Percentiles rank a stretch among this genome's conserved stretches.
phyloP scores from a whole-genome alignment of 2,888 invertebrate species.

The Eupithecia vulgata region DNA sequence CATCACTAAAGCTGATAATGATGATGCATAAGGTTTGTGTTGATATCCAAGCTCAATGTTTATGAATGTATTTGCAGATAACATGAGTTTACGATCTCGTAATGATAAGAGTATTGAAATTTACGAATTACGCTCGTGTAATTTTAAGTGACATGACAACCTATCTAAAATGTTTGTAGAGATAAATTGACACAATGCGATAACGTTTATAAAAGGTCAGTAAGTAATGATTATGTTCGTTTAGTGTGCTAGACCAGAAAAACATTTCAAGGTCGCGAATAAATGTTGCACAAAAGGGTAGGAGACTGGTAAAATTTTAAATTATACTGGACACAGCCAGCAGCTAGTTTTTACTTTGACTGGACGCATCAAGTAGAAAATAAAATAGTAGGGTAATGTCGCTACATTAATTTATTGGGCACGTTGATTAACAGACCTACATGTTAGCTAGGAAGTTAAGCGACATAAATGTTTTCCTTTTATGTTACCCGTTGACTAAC shows the following conservation, averaged over 20 bases:
- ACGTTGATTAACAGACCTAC: neutral
- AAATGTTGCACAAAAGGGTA: conserved; percentile 1
- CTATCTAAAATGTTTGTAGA: neutral
- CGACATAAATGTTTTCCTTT: neutral
- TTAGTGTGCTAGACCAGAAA: conserved; percentile 51
- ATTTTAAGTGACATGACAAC: conserved; percentile 2
- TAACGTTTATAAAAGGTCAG: conserved; percentile 48
- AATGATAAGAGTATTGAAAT: conserved; percentile 48
- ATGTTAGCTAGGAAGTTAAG: neutral
- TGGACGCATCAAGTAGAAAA: too few species aligned
- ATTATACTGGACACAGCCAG: neutral
- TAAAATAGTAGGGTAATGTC: neutral
- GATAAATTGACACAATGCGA: conserved; percentile 25
- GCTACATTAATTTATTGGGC: neutral
- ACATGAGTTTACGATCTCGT: conserved; percentile 64
- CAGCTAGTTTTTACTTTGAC: too few species aligned
- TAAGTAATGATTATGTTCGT: conserved; percentile 40
- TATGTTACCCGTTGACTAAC: neutral
- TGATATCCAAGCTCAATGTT: conserved; percentile 59
- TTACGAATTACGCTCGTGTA: conserved; percentile 29
- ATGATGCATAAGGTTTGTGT: conserved; percentile 26
- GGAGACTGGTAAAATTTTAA: neutral
- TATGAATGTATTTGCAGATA: conserved; percentile 64
- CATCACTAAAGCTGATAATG: conserved; percentile 47
- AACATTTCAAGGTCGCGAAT: conserved; percentile 50